Evolutionary conservation across 2,113 vertebrate genomes (phyloP), one percentile per base, ranked within the genome.

Genomic region (Cettia cetti): DNA sequence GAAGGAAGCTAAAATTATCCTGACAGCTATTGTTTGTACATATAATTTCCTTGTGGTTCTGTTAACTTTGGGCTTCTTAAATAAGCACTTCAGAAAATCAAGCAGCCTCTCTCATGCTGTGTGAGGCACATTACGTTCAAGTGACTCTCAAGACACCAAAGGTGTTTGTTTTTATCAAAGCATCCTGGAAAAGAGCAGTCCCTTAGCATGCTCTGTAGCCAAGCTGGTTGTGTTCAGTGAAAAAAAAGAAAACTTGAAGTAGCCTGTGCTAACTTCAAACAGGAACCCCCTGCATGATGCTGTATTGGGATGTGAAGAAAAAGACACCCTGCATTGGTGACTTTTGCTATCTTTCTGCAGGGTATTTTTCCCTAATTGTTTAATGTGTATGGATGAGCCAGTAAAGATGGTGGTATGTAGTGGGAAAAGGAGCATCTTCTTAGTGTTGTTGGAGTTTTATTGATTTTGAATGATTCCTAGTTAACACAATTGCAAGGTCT

Each of bases 21-120:
- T 45, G 49, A 50, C 44, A 72, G 52, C 61, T 71, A 74, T 78
- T 92, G 74, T 72, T 89, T 90, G 59, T 60, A 44, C 33, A 13
- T 82, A 40, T 17, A 71, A 82, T 95, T 94, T 87, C 63, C 76
- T 68, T 54, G 28, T 4, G 11, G 42, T 82, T 91, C 30, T 68
- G 39, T 88, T 88, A 94, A 85, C 86, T 50, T 86, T 24, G n/a
- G 31, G 76, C 30, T 74, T 94, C 53, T 82, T 89, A 91, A 96
- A 77, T 90, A 89, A 86, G 64, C 66, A 63, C 87, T 86, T 84
- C 20, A 35, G 80, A 94, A 92, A 93, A 91, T 50, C 20, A 82
- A 65, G 79, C 71, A 64, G 27, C 60, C 60, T 27, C 12, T 85
- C 57, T 86, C 11, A 3, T 54, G 50, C 50, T 4, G 1, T 76